phyloP scores from a whole-genome alignment of 2,888 invertebrate genomes.

The Hofmannophila pseudospretella region DNA sequence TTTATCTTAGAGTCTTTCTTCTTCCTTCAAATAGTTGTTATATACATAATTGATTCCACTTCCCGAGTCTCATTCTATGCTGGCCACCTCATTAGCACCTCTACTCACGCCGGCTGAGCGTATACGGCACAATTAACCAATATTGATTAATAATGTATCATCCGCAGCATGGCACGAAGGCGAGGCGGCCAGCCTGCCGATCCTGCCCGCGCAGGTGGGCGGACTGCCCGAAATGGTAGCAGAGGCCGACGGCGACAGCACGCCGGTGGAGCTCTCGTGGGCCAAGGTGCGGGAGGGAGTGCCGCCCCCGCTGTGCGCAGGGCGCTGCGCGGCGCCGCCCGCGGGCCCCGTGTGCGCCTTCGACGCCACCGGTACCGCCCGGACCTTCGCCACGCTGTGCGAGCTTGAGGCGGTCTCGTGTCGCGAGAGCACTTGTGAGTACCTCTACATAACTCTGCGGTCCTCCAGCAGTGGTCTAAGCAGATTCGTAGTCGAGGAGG shows the following conservation, averaged over 20 bases:
- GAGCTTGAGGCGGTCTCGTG: constrained; percentile 77
- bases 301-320: constrained; percentile 63
- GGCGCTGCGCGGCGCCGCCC: constrained; percentile 53
- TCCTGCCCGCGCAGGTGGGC: constrained; percentile 45
- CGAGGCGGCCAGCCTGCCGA: constrained; percentile 50
- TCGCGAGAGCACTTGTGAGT: constrained; percentile 78
- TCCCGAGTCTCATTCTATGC: too few relatives aligned
- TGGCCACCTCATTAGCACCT: too few relatives aligned
- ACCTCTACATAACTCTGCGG: background rate
- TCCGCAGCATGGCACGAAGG: constrained; percentile 56
- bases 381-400: constrained; percentile 77
- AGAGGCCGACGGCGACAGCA: constrained; percentile 18
- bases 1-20: too few relatives aligned
- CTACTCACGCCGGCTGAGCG: too few relatives aligned
- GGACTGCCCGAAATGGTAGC: constrained; percentile 37
- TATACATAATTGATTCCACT: too few relatives aligned
- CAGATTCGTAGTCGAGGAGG: too few relatives aligned
- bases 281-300: constrained; percentile 58
- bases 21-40: too few relatives aligned
- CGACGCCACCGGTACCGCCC: constrained; percentile 74
- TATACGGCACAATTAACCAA: too few relatives aligned
- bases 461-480: background rate
- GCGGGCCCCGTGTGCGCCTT: constrained; percentile 78
- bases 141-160: too few relatives aligned
- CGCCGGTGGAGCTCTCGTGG: constrained; percentile 36